Conservation (phyloP, 2,888 invertebrate genomes). For the Ligdia adustata region DNA sequence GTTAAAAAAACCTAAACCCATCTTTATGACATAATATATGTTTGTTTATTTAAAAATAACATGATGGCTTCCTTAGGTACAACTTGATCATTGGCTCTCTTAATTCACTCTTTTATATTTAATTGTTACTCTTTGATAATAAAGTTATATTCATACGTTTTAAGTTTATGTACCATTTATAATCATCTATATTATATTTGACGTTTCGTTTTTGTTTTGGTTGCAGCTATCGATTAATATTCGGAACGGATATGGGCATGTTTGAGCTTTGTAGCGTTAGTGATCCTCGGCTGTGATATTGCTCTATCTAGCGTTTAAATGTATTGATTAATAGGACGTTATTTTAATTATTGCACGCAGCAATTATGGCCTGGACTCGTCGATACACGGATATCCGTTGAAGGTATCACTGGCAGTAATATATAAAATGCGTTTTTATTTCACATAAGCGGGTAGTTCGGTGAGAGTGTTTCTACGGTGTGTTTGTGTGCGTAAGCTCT, state of each 20-base stretch:
- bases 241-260: conserved; percentile 82
- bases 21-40: too few relatives aligned
- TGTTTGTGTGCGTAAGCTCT: background rate
- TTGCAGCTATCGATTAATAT: conserved; percentile 81
- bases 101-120: background rate
- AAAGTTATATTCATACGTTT: background rate
- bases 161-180: conserved; percentile 23
- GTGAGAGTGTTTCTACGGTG: too few relatives aligned
- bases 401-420: conserved; percentile 86
- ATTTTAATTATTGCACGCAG: conserved; percentile 79
- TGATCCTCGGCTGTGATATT: conserved; percentile 79
- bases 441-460: background rate
- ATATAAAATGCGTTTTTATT: conserved; percentile 55
- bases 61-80: too few relatives aligned
- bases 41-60: too few relatives aligned
- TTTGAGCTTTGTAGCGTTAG: conserved; percentile 75
- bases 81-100: too few relatives aligned
- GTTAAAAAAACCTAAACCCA: too few relatives aligned
- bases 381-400: conserved; percentile 85
- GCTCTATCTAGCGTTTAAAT: conserved; percentile 60
- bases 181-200: conserved; percentile 37
- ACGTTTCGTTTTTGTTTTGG: conserved; percentile 65
- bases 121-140: background rate
- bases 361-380: conserved; percentile 84
- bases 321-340: conserved; percentile 63